These are phyloP conservation scores for Lamellibrachia satsuma DNA, from an alignment of 2,888 invertebrate genomes.

Conservation along the genomic window DNA sequence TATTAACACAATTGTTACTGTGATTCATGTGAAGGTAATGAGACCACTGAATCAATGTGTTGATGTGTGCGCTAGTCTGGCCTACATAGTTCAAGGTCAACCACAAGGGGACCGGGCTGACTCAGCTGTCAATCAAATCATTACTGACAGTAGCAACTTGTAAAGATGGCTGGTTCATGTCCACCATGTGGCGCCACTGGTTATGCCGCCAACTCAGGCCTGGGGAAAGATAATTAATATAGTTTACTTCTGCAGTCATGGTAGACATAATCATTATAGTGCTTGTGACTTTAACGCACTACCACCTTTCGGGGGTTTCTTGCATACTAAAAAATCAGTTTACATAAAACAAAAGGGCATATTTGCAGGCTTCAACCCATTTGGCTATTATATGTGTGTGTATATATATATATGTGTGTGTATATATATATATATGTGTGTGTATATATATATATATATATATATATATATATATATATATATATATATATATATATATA, in stretches of 20 bases:
- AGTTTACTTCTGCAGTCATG: neutral
- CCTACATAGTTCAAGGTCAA: neutral
- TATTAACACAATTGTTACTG: neutral
- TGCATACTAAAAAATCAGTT: neutral
- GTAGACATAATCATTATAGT: no score
- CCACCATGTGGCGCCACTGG: neutral
- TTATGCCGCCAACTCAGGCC: neutral
- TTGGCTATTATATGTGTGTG: no score
- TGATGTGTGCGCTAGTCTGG: neutral
- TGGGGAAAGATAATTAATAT: neutral
- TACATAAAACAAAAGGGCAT: neutral
- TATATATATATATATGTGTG: no score
- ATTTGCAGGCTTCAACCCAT: neutral
- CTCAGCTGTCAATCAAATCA: slow-evolving; percentile 3
- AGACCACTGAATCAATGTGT: neutral
- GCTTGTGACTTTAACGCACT: no score
- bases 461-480: no score
- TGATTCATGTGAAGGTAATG: neutral
- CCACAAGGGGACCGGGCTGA: neutral
- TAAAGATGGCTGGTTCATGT: neutral
- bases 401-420: no score
- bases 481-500: no score
- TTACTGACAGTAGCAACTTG: neutral
- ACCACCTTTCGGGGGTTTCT: neutral
- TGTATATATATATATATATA: no score